phyloP scores from a whole-genome alignment of 2,888 invertebrate species.

The Synergus gifuensis region DNA sequence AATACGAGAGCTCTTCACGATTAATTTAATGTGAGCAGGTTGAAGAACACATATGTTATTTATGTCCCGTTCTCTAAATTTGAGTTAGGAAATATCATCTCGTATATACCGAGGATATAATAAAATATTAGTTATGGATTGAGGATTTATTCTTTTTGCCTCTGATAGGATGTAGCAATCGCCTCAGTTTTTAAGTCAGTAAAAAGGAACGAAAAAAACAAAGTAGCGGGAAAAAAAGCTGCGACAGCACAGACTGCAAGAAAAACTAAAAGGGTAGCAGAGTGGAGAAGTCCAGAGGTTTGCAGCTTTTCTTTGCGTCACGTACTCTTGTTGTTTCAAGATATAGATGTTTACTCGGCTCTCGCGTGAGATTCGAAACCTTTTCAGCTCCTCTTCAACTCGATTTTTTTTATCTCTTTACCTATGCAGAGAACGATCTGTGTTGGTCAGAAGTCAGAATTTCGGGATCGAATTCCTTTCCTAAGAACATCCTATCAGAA shows the following conservation, averaged over 20 bases:
- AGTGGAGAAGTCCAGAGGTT: slow-evolving; percentile 49
- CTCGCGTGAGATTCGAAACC: slow-evolving; percentile 49
- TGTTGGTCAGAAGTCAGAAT: slow-evolving; percentile 50
- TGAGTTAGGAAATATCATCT: no score
- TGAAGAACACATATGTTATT: not conserved
- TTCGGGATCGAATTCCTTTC: slow-evolving; percentile 4
- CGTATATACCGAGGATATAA: no score
- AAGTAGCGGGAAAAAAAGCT: slow-evolving; percentile 44
- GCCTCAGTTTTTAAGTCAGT: not conserved
- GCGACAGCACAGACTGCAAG: slow-evolving; percentile 33
- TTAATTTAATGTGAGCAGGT: not conserved
- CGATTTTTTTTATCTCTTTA: slow-evolving; percentile 48
- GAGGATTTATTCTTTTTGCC: no score
- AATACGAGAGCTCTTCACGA: slow-evolving; percentile 24
- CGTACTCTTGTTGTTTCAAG: slow-evolving; percentile 66
- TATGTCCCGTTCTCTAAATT: not conserved
- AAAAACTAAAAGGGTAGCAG: slow-evolving; percentile 46
- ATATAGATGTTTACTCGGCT: slow-evolving; percentile 15
- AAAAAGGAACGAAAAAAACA: slow-evolving; percentile 29
- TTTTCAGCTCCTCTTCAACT: slow-evolving; percentile 47
- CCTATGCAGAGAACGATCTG: slow-evolving; percentile 58
- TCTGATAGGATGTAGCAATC: no score
- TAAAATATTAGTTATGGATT: no score
- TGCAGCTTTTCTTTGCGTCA: slow-evolving; percentile 61
- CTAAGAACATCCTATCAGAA: slow-evolving; percentile 46